Evolutionary conservation across 2,797 vertebrate genomes (phyloP).

Genomic region (Pterois miles): DNA sequence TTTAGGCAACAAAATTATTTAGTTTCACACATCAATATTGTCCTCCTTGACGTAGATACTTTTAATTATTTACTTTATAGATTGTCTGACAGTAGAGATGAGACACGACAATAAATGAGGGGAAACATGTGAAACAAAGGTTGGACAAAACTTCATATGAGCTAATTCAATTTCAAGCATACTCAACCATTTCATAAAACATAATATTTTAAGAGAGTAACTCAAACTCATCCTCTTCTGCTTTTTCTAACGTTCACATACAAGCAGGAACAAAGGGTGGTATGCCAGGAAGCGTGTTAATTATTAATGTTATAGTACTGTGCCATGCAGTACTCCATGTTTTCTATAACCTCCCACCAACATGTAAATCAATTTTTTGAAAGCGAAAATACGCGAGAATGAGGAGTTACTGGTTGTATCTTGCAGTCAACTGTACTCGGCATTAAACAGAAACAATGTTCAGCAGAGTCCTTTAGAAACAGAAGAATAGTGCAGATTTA

Average conservation of each 20-base stretch:
- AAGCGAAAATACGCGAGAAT: not conserved
- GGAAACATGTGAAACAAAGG: not conserved
- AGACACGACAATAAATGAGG: not conserved
- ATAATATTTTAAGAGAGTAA: not conserved
- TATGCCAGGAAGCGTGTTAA: not conserved
- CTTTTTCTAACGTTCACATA: not conserved
- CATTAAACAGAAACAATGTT: not conserved
- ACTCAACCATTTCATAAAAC: not conserved
- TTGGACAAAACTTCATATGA: not conserved
- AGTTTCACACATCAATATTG: too few relatives aligned
- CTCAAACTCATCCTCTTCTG: not conserved
- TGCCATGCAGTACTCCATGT: not conserved
- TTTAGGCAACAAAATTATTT: too few relatives aligned
- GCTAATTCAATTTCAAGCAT: not conserved
- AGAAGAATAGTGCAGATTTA: slow-evolving; percentile 10
- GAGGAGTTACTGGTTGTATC: not conserved
- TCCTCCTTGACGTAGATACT: not conserved
- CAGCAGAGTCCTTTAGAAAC: slow-evolving; percentile 21
- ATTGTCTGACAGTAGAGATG: not conserved
- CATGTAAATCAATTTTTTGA: not conserved
- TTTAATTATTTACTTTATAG: not conserved
- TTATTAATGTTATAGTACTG: not conserved
- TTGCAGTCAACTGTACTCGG: slow-evolving; percentile 25
- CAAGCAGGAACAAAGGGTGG: not conserved
- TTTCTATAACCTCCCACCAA: not conserved